Conservation (phyloP, 2,113 vertebrate species). For the Semnornis frantzii region DNA sequence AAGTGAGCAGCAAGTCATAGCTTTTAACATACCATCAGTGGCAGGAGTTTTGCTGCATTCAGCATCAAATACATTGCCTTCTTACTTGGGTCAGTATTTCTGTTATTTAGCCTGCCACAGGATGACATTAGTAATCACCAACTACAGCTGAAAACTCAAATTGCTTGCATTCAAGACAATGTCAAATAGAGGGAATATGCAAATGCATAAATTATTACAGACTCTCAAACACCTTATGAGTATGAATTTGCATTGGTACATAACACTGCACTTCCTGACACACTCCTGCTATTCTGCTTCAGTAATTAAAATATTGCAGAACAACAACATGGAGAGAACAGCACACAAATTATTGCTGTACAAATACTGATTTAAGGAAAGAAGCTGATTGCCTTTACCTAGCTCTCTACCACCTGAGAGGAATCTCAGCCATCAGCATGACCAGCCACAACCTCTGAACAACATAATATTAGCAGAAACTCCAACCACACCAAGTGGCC, state of each 20-base stretch:
- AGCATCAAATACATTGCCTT: neutral
- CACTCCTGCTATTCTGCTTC: accelerated
- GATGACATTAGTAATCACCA: neutral
- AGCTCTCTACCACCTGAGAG: neutral
- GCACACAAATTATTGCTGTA: neutral
- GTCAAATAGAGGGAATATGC: neutral
- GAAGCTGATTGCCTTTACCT: neutral
- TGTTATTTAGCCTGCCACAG: neutral
- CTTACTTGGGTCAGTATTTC: neutral
- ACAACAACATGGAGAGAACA: neutral
- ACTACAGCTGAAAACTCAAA: neutral
- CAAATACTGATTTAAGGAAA: neutral
- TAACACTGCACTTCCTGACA: neutral
- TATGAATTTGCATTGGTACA: neutral
- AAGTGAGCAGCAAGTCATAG: neutral
- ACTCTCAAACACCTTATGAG: neutral
- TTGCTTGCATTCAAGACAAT: neutral
- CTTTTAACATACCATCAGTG: neutral
- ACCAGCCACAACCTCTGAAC: neutral
- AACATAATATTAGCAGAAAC: neutral
- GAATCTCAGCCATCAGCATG: neutral
- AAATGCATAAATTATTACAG: neutral
- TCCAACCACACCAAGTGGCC: neutral
- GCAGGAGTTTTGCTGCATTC: neutral
- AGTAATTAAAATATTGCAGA: neutral